Conservation (phyloP, 2,888 invertebrate species). For the Acleris holmiana region DNA sequence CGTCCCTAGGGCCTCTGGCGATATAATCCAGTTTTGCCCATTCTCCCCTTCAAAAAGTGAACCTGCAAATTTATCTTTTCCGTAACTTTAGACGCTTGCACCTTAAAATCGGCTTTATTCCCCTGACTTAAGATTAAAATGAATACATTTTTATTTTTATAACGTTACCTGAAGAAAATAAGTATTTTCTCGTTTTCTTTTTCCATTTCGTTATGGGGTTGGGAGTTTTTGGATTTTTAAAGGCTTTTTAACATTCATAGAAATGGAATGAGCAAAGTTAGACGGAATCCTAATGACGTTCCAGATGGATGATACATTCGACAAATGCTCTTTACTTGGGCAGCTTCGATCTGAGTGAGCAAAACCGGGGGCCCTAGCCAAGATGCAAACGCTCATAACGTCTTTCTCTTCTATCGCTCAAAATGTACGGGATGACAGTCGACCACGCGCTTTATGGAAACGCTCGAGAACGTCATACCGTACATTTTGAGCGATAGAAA, state of each 20-base stretch:
- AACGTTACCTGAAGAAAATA: constrained; percentile 8
- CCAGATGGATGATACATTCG: background rate
- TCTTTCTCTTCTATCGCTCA: too few species aligned
- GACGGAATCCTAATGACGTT: constrained; percentile 15
- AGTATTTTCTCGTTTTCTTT: constrained; percentile 33
- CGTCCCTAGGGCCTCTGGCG: constrained; percentile 57
- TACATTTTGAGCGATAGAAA: too few species aligned
- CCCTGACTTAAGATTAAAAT: constrained; percentile 11
- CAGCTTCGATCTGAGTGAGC: too few species aligned
- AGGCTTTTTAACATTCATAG: constrained; percentile 35
- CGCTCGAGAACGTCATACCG: too few species aligned
- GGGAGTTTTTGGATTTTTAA: constrained; percentile 20
- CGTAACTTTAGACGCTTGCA: constrained; percentile 6
- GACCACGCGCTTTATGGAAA: too few species aligned
- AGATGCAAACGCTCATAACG: too few species aligned
- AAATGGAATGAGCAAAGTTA: constrained; percentile 15
- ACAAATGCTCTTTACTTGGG: background rate
- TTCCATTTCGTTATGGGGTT: constrained; percentile 33
- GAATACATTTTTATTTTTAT: constrained; percentile 7
- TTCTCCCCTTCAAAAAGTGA: constrained; percentile 62
- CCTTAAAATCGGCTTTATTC: constrained; percentile 27
- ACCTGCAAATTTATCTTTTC: constrained; percentile 41
- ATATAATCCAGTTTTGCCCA: constrained; percentile 75
- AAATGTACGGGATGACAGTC: too few species aligned
- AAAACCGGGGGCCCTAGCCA: too few species aligned